Conservation (phyloP, 2,888 invertebrate genomes). For the Drosophila recens region DNA sequence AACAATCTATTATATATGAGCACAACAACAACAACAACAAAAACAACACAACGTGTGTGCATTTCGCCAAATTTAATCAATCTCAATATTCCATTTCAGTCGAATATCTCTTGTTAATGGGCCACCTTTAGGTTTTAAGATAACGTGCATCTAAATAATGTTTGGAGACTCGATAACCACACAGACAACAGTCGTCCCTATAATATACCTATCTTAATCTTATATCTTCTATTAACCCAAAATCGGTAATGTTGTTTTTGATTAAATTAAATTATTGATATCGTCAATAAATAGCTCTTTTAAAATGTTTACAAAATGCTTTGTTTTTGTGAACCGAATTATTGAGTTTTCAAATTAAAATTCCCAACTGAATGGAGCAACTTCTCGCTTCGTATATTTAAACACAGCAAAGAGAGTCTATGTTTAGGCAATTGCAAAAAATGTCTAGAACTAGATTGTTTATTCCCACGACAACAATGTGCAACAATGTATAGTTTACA, state of each 20-base stretch:
- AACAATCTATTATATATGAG: slow-evolving; percentile 23
- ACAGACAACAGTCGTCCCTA: too few relatives aligned
- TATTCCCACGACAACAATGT: not conserved
- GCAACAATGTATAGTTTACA: not conserved
- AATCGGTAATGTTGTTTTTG: too few relatives aligned
- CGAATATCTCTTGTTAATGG: not conserved
- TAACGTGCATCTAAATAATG: too few relatives aligned
- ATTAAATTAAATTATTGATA: too few relatives aligned
- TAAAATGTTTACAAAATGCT: too few relatives aligned
- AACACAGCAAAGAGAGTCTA: too few relatives aligned
- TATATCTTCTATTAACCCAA: too few relatives aligned
- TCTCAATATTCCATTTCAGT: not conserved
- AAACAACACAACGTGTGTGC: not conserved
- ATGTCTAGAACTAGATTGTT: not conserved
- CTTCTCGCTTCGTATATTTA: not conserved
- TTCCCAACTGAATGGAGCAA: not conserved
- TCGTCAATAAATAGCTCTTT: too few relatives aligned
- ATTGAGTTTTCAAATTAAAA: not conserved
- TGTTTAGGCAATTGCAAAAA: not conserved
- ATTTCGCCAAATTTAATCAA: slow-evolving; percentile 1
- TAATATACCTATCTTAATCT: too few relatives aligned
- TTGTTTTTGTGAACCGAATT: too few relatives aligned
- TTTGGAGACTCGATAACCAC: too few relatives aligned
- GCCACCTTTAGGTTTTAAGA: not conserved
- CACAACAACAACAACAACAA: not conserved